Percentiles rank a stretch among this genome's conserved stretches.
Evolutionary conservation across 2,797 vertebrate species (phyloP).

Genomic region (Propithecus deckenii): DNA sequence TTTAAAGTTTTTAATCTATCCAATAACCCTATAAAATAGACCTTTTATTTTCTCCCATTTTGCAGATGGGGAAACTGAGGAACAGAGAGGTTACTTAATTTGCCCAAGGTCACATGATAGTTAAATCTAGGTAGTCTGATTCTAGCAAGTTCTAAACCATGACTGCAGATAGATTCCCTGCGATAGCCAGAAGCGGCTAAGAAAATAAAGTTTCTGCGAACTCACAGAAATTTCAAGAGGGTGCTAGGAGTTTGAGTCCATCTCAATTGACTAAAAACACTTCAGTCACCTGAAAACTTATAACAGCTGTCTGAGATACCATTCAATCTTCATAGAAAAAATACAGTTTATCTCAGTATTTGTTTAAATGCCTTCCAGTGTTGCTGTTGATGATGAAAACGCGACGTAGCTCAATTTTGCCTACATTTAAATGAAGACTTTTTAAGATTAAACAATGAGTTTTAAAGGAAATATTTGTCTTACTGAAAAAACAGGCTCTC

Average conservation of each 20-base stretch:
- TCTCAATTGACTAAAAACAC: neutral
- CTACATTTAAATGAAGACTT: conserved; percentile 49
- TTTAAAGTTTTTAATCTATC: neutral
- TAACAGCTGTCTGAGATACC: neutral
- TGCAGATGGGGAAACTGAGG: neutral
- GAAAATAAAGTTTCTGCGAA: neutral
- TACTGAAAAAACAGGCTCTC: conserved; percentile 68
- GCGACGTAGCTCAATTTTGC: neutral
- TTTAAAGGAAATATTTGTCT: conserved; percentile 74
- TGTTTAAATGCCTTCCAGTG: conserved; percentile 59
- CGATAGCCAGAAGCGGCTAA: neutral
- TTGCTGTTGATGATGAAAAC: conserved; percentile 65
- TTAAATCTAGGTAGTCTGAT: neutral
- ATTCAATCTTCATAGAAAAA: rapidly evolving
- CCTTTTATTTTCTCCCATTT: neutral
- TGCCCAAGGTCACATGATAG: neutral
- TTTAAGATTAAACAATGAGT: conserved; percentile 57
- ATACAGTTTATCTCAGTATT: neutral
- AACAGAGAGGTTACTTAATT: too few species aligned
- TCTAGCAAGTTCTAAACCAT: neutral
- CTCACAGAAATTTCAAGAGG: neutral
- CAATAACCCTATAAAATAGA: rapidly evolving
- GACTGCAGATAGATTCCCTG: neutral
- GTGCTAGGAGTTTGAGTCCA: neutral
- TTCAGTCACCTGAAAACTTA: neutral